Evolutionary conservation across 2,888 invertebrate species (phyloP).

Genomic region (Torymus aiolomorphi): DNA sequence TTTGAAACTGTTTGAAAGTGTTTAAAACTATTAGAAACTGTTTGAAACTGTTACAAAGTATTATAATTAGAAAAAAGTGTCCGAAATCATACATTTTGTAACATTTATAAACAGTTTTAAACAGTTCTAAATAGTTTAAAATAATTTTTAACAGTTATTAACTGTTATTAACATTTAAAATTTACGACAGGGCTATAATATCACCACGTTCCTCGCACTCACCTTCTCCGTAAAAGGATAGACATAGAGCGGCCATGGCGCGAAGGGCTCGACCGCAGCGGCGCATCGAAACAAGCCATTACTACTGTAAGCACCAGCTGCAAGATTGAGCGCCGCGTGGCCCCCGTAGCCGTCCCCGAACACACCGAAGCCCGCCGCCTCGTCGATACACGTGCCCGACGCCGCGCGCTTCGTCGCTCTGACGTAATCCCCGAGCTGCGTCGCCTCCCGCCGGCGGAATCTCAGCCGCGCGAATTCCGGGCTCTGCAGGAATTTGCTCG

Average conservation of each 20-base stretch:
- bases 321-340: slow-evolving; percentile 42
- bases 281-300: slow-evolving; percentile 30
- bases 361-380: slow-evolving; percentile 13
- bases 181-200: too few species aligned
- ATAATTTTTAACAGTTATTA: too few species aligned
- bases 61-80: too few species aligned
- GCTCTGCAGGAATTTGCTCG: slow-evolving; percentile 29
- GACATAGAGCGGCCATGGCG: slow-evolving; percentile 45
- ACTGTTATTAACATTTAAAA: too few species aligned
- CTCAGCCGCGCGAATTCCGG: slow-evolving; percentile 4
- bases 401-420: not conserved
- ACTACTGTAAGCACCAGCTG: not conserved
- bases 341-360: slow-evolving; percentile 51
- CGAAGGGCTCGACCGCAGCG: slow-evolving; percentile 41
- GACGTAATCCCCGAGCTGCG: slow-evolving; percentile 37
- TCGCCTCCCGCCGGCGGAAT: slow-evolving; percentile 19
- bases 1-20: too few species aligned
- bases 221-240: slow-evolving; percentile 41
- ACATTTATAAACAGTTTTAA: too few species aligned
- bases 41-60: too few species aligned
- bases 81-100: too few species aligned
- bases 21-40: too few species aligned
- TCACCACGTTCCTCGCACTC: not conserved
- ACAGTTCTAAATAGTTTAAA: too few species aligned
- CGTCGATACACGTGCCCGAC: slow-evolving; percentile 25